Base-by-base conservation (phyloP, 2,797 vertebrate genomes). In the Lepus oiostolus region DNA sequence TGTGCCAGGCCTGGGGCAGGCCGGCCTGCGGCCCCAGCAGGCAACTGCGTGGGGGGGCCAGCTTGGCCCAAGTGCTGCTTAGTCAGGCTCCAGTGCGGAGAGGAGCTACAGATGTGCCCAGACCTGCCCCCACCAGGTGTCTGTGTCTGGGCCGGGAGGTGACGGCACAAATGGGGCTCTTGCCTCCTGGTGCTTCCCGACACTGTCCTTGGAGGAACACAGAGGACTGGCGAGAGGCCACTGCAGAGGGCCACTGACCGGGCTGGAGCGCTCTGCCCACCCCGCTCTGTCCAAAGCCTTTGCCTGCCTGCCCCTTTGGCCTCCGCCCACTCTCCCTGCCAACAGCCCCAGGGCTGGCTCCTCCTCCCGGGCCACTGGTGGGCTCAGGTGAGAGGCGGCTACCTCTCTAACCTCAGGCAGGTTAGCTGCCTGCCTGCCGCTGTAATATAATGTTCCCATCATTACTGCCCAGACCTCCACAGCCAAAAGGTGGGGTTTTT, bases 51-150 rank as follows among this genome's bases (percentile, higher is more conserved):
- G 79, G 91, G 93, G 93, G 84, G 77, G 67, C 60, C 70, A 35
- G 30, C 62, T 92, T 95, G 96, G 95, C 96, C 79, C 77, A 1
- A 88, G 80, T 1, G 3, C 85, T 92, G 96, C 97, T 97, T 97
- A 97, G 96, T 97, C 97, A 97, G 96, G 94, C 93, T 67, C 91
- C 82, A 72, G 52, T 47, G 76, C 94, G 4, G 65, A 84, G 89
- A 77, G 22, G 85, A 91, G 93, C 84, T 88, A 50, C 74, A 90
- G 96, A 97, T 96, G 85, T 95, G 97, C 94, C 97, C 95, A 76
- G 97, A 96, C 97, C 96, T 97, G 97, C 94, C 75, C 0, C 93
- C 86, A 32, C 97, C 95, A 96, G 95, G 95, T 97, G 96, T 97
- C 95, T 96, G 80, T 80, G 96, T 97, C 96, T 97, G 94, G 91